Conservation (phyloP, 1,140 invertebrate genomes). For the Gonatopus flavifemur region DNA sequence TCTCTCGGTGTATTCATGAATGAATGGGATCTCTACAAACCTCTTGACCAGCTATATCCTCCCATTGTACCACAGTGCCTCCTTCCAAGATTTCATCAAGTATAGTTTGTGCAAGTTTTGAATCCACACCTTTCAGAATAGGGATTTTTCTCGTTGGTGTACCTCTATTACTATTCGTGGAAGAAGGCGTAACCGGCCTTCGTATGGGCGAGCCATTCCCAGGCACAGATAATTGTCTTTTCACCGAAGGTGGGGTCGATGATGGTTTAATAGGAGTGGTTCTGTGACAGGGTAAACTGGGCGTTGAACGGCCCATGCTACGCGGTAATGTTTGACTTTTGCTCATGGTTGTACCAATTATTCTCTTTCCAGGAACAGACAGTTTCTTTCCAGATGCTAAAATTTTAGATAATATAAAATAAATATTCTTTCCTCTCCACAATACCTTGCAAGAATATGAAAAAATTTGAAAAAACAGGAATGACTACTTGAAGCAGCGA, state of each 20-base stretch:
- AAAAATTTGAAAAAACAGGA: background rate
- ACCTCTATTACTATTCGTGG: constrained; percentile 42
- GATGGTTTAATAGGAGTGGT: constrained; percentile 69
- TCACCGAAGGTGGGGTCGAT: constrained; percentile 78
- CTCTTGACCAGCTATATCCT: constrained; percentile 90
- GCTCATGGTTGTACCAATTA: constrained; percentile 64
- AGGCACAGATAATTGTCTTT: constrained; percentile 76
- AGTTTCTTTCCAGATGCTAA: constrained; percentile 73
- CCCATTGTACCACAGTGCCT: constrained; percentile 83
- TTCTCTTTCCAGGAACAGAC: constrained; percentile 68
- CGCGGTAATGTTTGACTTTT: constrained; percentile 82
- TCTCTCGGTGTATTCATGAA: too few species aligned
- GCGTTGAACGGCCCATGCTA: constrained; percentile 74
- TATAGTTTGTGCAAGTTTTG: constrained; percentile 81
- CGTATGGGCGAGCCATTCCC: constrained; percentile 66
- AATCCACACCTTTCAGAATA: constrained; percentile 76
- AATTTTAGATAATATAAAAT: too few species aligned
- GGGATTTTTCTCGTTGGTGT: constrained; percentile 53
- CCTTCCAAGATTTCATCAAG: constrained; percentile 72
- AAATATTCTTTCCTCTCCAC: too few species aligned
- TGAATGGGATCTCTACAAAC: constrained; percentile 41
- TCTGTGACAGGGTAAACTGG: constrained; percentile 56
- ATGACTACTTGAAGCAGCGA: too few species aligned
- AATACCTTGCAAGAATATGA: background rate
- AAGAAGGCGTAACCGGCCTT: constrained; percentile 59